Evolutionary conservation across 2,888 invertebrate species (phyloP), one percentile per base, ranked within the genome.

Genomic region (Pollenia angustigena): DNA sequence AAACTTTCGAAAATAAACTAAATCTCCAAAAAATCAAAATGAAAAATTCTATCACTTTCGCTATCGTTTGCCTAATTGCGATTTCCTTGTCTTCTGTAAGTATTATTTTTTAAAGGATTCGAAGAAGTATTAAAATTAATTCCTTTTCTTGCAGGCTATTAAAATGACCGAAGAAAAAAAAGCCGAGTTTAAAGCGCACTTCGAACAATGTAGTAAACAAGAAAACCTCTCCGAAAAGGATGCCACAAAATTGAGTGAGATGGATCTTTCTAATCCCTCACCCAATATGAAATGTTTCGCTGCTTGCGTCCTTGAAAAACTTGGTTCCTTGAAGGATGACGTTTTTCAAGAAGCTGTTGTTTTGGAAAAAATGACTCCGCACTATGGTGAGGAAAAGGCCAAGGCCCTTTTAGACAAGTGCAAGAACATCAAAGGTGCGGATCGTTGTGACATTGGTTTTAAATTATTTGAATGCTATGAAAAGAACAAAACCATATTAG

Each of bases 231-330:
- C 88, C 60, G 90, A 90, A 16, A 91, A 90, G 7, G 91, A 90
- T 40, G 79, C 87, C 0, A 78, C 74, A n/a, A 90, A 89, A 74
- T 64, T 93, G 16, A 88, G 88, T 74, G 89, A 88, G 76, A 89
- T 87, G 85, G 89, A 91, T 46, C 91, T 89, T 48, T 78, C 88
- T 54, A 87, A 90, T 40, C 88, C 89, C 52, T 90, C 83, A 46
- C 90, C 90, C 40, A 90, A 89, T 8, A 68, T 90, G 6, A 91
- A 92, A 79, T 92, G 93, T 87, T 92, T 92, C 78, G 86, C 90
- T 56, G 91, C 91, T 74, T 93, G 93, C 62, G 90, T 93, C 89
- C 89, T 92, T 64, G 92, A 92, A 81, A 90, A 91, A 87, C 66
- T 87, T 0, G 92, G 91, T 54, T 87, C 91, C 10, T 32, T 91